Evolutionary conservation across 2,113 vertebrate species (phyloP).

Genomic region (Poecilia latipinna): DNA sequence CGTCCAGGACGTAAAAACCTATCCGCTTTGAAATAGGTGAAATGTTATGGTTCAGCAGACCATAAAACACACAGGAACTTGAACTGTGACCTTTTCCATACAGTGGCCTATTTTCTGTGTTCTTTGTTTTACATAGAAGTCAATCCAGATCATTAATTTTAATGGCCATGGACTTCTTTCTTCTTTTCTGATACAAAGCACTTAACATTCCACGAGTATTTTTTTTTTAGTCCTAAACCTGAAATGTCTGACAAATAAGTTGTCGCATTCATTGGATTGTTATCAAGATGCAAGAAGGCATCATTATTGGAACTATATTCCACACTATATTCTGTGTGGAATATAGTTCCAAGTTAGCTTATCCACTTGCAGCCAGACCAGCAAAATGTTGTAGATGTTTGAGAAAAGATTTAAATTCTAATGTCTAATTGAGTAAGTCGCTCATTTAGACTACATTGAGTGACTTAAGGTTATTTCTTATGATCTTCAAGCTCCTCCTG

Average conservation of each 20-base stretch:
- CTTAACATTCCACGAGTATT: conserved; percentile 71
- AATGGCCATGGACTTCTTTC: conserved; percentile 67
- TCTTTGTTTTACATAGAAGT: conserved; percentile 66
- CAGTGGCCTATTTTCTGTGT: conserved; percentile 65
- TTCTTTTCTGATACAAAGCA: conserved; percentile 65
- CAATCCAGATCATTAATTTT: conserved; percentile 76
- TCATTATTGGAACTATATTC: conserved; percentile 37
- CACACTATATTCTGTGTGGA: no score
- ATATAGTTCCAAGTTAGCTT: no score
- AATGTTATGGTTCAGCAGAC: conserved; percentile 62
- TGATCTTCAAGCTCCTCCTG: no score
- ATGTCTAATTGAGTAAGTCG: no score
- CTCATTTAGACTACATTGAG: no score
- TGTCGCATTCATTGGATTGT: conserved; percentile 39
- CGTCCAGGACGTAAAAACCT: conserved; percentile 38
- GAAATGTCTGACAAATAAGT: conserved; percentile 32
- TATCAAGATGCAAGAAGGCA: conserved; percentile 49
- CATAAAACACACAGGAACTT: conserved; percentile 67
- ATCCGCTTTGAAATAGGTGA: conserved; percentile 58
- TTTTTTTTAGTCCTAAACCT: conserved; percentile 45
- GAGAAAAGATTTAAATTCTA: no score
- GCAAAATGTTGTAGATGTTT: no score
- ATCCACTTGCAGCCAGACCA: no score
- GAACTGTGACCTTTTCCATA: conserved; percentile 60
- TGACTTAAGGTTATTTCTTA: no score